Percentiles rank a stretch among this genome's conserved stretches.
Conservation (phyloP, 2,113 vertebrate species). For the Chunga burmeisteri region DNA sequence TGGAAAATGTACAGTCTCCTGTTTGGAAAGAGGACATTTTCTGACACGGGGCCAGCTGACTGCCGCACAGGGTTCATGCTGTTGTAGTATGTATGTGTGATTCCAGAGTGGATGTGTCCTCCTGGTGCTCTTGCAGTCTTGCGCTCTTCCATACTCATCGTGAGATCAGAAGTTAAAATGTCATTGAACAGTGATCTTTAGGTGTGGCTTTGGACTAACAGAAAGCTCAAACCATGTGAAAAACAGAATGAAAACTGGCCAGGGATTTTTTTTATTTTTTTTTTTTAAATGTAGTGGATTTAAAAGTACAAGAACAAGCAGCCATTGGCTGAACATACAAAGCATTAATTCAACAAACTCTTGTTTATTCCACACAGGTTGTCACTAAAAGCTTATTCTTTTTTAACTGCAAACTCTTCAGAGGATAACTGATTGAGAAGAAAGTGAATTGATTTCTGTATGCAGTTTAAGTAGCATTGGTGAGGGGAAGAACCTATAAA, state of each 20-base stretch:
- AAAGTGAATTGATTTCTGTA: background rate
- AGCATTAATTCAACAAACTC: background rate
- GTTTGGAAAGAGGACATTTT: background rate
- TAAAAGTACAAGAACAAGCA: background rate
- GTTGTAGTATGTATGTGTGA: rapidly evolving
- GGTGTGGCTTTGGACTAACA: background rate
- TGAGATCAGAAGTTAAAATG: background rate
- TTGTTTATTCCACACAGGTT: background rate
- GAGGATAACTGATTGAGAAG: background rate
- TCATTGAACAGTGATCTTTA: background rate
- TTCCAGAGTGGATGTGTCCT: background rate
- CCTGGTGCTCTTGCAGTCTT: background rate
- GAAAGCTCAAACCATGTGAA: background rate
- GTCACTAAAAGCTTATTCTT: background rate
- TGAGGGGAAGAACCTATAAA: background rate
- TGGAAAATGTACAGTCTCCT: background rate
- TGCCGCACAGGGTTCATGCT: background rate
- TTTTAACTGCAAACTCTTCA: background rate
- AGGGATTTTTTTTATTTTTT: background rate
- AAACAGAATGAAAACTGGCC: background rate
- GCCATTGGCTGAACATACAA: background rate
- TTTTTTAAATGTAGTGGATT: background rate
- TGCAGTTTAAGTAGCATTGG: background rate
- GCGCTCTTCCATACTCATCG: background rate
- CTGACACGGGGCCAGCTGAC: background rate